Base-by-base conservation (phyloP, 2,888 invertebrate species). In the Ellobium chinense region DNA sequence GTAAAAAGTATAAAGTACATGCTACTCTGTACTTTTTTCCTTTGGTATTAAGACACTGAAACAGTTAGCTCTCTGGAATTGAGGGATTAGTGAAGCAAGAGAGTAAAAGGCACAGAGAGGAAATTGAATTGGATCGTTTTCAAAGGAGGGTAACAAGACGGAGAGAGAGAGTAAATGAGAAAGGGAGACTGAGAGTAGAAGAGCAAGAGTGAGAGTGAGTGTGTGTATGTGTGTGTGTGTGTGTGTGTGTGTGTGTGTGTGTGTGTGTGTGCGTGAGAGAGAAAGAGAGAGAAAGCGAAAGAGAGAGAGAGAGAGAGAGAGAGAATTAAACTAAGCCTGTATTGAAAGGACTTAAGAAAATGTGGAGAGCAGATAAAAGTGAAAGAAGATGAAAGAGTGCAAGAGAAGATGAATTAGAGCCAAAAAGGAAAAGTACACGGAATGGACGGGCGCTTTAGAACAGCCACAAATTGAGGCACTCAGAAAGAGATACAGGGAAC, bases 251-350 rank as follows among this genome's bases (percentile, higher is more conserved):
- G n/a, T 58, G 58, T 14, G n/a, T 58, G 12, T 58, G 4, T 58
- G 58, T 58, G 24, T 58, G n/a, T 58, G n/a, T 58, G 58, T 58
- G n/a, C 14, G 54, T 70, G 60, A 78, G 60, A 70, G 39, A 70
- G 78, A 70, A 60, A 78, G 70, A 39, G 62, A 39, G 58, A 70
- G 70, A 60, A 63, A 60, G 62, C n/a, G 27, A 29, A 46, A 27
- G 46, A 37, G 62, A 62, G 69, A 56, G 69, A 58, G 56, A 69
- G 69, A 58, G 68, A 78, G 46, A 78, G 70, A 70, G 60, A 70
- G 78, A 70, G 60, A 62, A 62, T 54, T 7, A 36, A 78, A 34
- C n/a, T n/a, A n/a, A n/a, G n/a, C n/a, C n/a, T n/a, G n/a, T n/a
- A n/a, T n/a, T 46, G 72, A 74, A n/a, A 36, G 63, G 66, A 46